phyloP scores from a whole-genome alignment of 92 coral and sea anemone genomes.

The Desmophyllum pertusum region DNA sequence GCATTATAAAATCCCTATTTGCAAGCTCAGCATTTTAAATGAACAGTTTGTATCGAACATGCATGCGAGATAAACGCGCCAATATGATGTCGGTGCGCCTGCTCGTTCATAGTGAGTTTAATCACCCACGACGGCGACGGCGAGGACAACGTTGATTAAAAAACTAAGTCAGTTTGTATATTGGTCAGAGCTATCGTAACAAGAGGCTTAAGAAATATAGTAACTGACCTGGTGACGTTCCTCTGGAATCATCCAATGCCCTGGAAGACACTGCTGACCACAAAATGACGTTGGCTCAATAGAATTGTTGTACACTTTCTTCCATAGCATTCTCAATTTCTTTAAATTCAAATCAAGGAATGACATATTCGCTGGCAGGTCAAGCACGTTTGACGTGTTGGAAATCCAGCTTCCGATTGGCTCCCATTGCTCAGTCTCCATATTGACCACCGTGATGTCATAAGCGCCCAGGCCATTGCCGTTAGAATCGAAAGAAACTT shows the following conservation, averaged over 20 bases:
- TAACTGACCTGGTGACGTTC: conserved; percentile 61
- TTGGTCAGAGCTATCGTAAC: too few relatives aligned
- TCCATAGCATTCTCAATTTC: conserved; percentile 53
- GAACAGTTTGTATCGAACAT: too few relatives aligned
- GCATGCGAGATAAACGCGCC: too few relatives aligned
- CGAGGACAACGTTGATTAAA: too few relatives aligned
- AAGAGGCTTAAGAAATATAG: background rate
- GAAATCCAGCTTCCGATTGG: conserved; percentile 71
- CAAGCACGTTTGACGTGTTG: conserved; percentile 53
- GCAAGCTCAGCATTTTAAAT: too few relatives aligned
- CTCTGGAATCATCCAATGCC: conserved; percentile 57
- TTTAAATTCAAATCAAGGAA: conserved; percentile 57
- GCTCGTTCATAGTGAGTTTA: too few relatives aligned
- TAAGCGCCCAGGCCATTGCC: conserved; percentile 81
- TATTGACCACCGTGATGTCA: conserved; percentile 75
- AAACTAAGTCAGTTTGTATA: too few relatives aligned
- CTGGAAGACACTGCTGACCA: conserved; percentile 70
- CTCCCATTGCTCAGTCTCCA: conserved; percentile 66
- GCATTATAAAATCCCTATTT: background rate
- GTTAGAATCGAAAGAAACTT: conserved; percentile 73
- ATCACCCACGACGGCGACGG: too few relatives aligned
- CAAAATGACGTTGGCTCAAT: conserved; percentile 65
- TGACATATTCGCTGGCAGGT: conserved; percentile 54
- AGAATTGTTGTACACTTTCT: conserved; percentile 33
- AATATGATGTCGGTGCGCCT: too few relatives aligned